Base-by-base conservation (phyloP, 1,140 invertebrate species). In the Drosophila setifemur region DNA sequence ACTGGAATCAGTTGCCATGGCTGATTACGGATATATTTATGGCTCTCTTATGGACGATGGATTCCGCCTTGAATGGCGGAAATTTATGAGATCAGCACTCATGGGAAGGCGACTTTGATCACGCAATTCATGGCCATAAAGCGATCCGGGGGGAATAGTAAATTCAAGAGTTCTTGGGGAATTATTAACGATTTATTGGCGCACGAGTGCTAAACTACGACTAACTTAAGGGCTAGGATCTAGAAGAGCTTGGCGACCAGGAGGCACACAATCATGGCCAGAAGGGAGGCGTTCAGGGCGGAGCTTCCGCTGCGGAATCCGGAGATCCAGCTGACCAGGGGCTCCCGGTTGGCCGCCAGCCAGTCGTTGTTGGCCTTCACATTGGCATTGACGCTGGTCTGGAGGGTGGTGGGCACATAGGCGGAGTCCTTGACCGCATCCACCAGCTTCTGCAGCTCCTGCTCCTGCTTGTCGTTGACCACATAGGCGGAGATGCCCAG, bases 331-430 rank as follows among this genome's bases (percentile, higher is more conserved):
- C 54, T 16, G 21, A 90, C 70, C 4, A 90, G 47, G 2, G 85
- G 77, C 1, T 67, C 67, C 5, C 88, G 73, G 31, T 90, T 89
- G 11, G 14, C 12, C 4, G 12, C 2, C 18, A 87, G 45, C 88
- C 88, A 90, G 1, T 78, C 70, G 29, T 43, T 31, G 39, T 90
- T 90, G 9, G 63, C 54, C 4, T 66, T 23, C n/a, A 89, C 39
- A 16, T 42, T 81, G 16, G 42, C 4, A 14, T 87, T 69, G 1
- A 81, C 88, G 21, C 14, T 63, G 0, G 1, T 5, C 44, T 89
- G 79, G 47, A 89, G 33, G 0, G 52, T 74, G 0, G 12, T 4
- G 3, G 61, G 43, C 0, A 89, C 83, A 6, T 52, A 67, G 4
- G 4, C 37, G n/a, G 76, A 70, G 0, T 4, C 9, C 39, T 76